These are phyloP conservation scores for Harpalus rufipes DNA, from an alignment of 2,888 invertebrate species.

Conservation along the genomic window DNA sequence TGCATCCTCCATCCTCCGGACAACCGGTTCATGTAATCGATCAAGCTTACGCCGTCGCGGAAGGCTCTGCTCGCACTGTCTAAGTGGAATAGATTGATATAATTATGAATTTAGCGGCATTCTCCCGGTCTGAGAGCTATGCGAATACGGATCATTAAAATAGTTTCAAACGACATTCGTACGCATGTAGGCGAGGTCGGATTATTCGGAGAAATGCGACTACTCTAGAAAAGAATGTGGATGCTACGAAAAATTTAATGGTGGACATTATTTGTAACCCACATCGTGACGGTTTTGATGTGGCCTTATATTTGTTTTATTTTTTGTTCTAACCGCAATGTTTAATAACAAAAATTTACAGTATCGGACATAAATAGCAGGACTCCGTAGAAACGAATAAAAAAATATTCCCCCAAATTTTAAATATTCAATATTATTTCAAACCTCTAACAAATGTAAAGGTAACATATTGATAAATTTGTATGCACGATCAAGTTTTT, in stretches of 20 bases:
- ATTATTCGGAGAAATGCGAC: slow-evolving; percentile 24
- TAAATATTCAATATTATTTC: too few species aligned
- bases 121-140: slow-evolving; percentile 57
- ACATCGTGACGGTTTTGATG: slow-evolving; percentile 20
- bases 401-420: too few species aligned
- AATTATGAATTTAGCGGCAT: slow-evolving; percentile 71
- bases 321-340: too few species aligned
- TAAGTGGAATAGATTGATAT: slow-evolving; percentile 69
- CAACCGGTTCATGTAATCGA: slow-evolving; percentile 49
- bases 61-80: not conserved
- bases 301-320: not conserved
- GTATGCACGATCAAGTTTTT: too few species aligned
- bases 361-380: too few species aligned
- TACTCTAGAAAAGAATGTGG: slow-evolving; percentile 20
- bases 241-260: slow-evolving; percentile 30
- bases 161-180: slow-evolving; percentile 28
- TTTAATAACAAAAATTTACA: too few species aligned
- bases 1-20: slow-evolving; percentile 3
- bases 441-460: too few species aligned
- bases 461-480: too few species aligned
- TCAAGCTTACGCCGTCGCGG: slow-evolving; percentile 34
- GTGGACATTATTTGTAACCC: slow-evolving; percentile 33
- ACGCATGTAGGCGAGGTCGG: slow-evolving; percentile 23
- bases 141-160: slow-evolving; percentile 44
- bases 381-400: too few species aligned